phyloP scores from a whole-genome alignment of 2,797 vertebrate genomes.

The Microcaecilia unicolor region DNA sequence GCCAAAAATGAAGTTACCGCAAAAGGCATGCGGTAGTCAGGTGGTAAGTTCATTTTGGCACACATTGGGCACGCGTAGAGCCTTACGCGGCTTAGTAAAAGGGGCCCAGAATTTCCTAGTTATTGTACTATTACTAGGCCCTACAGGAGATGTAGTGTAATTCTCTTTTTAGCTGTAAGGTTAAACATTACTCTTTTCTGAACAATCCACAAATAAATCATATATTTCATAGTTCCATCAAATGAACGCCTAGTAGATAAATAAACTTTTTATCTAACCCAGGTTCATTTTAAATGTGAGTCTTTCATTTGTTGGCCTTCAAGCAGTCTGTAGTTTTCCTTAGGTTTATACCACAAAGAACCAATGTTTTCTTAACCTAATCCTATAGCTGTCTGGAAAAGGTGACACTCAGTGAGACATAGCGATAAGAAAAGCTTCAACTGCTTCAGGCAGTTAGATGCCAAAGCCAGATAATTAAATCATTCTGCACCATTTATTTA shows the following conservation, averaged over 20 bases:
- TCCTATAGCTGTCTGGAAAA: constrained; percentile 43
- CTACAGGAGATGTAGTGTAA: no score
- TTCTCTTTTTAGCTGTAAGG: no score
- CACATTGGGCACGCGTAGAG: no score
- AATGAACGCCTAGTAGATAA: constrained; percentile 33
- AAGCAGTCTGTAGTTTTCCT: constrained; percentile 39
- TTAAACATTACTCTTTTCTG: no score
- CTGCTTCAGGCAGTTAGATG: constrained; percentile 44
- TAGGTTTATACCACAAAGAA: constrained; percentile 46
- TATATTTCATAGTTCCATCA: constrained; percentile 18
- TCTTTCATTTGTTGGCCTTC: constrained; percentile 30
- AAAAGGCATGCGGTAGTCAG: no score
- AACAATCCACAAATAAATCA: constrained; percentile 6
- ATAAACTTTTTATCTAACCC: constrained; percentile 42
- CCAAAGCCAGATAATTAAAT: constrained; percentile 49
- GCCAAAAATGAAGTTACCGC: no score
- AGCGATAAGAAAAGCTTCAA: constrained; percentile 48
- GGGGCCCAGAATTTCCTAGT: no score
- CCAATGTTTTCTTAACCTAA: constrained; percentile 50
- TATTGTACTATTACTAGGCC: no score
- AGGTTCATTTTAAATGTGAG: constrained; percentile 37
- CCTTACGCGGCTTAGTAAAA: no score
- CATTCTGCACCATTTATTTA: constrained; percentile 31
- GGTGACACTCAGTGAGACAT: constrained; percentile 39
- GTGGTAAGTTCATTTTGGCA: no score